Percentiles rank a stretch among this genome's conserved stretches.
phyloP scores from a whole-genome alignment of 2,797 vertebrate species.

The Lepus townsendii region DNA sequence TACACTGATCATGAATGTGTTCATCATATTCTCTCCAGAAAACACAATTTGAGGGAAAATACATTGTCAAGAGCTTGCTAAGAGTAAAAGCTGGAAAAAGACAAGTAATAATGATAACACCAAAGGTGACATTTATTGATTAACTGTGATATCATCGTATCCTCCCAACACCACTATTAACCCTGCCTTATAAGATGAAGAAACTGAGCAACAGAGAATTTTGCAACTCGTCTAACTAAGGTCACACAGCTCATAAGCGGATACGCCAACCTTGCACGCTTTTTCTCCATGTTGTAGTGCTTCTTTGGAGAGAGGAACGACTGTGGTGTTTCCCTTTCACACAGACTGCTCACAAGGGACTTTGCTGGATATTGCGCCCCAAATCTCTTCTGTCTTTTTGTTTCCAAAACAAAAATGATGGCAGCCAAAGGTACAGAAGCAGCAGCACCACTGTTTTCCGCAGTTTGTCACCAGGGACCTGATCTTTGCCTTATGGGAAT shows the following conservation, averaged over 20 bases:
- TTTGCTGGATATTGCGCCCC: slow-evolving; percentile 1
- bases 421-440: slow-evolving; percentile 19
- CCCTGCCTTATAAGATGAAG: slow-evolving; percentile 24
- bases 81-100: slow-evolving; percentile 19
- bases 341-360: neutral
- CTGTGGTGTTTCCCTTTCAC: neutral
- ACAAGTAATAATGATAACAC: neutral
- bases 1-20: neutral
- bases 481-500: slow-evolving; percentile 19
- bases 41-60: neutral
- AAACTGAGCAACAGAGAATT: slow-evolving; percentile 45
- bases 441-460: neutral
- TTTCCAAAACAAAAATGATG: slow-evolving; percentile 67
- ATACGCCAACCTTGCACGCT: neutral
- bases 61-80: neutral
- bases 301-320: neutral
- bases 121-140: slow-evolving; percentile 33
- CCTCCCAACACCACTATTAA: slow-evolving; percentile 34
- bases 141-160: neutral
- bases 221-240: neutral
- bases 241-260: neutral
- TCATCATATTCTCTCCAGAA: slow-evolving; percentile 42
- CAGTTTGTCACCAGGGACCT: slow-evolving; percentile 31
- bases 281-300: neutral
- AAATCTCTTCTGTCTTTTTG: slow-evolving; percentile 45